These are phyloP conservation scores for Spisula solida DNA, from an alignment of 2,888 invertebrate genomes.

Conservation along the genomic window DNA sequence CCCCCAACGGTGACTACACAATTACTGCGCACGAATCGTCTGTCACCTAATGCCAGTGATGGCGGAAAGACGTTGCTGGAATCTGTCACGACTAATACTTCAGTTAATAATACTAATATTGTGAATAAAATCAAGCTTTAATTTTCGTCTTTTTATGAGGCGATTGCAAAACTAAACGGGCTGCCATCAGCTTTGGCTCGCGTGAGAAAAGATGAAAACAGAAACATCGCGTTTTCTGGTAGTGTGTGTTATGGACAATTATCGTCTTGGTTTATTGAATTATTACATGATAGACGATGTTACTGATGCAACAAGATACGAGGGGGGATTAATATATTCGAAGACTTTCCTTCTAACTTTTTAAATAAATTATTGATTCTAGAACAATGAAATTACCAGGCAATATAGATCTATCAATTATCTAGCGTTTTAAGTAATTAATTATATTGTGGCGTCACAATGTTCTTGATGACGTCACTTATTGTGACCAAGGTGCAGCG, in stretches of 20 bases:
- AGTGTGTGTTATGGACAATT: not conserved
- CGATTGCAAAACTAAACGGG: conserved; percentile 1
- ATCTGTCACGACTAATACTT: conserved; percentile 22
- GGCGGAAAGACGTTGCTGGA: conserved; percentile 12
- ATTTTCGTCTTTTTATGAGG: not conserved
- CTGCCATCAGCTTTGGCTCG: not conserved
- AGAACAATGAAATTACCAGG: too few species aligned
- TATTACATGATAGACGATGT: not conserved
- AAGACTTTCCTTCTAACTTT: too few species aligned
- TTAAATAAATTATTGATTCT: too few species aligned
- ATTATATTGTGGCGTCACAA: too few species aligned
- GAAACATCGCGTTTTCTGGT: not conserved
- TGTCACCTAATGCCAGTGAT: conserved; percentile 29
- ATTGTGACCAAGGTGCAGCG: too few species aligned
- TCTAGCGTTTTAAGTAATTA: too few species aligned
- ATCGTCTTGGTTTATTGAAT: not conserved
- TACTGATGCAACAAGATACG: too few species aligned
- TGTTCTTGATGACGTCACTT: too few species aligned
- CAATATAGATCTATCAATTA: too few species aligned
- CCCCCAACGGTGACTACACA: conserved; percentile 34
- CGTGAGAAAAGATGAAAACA: not conserved
- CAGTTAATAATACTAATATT: conserved; percentile 5
- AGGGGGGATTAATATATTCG: too few species aligned
- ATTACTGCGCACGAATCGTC: conserved; percentile 44
- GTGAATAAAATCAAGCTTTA: conserved; percentile 24